Conservation (phyloP, 2,113 vertebrate genomes). For the Atlantisia rogersi region DNA sequence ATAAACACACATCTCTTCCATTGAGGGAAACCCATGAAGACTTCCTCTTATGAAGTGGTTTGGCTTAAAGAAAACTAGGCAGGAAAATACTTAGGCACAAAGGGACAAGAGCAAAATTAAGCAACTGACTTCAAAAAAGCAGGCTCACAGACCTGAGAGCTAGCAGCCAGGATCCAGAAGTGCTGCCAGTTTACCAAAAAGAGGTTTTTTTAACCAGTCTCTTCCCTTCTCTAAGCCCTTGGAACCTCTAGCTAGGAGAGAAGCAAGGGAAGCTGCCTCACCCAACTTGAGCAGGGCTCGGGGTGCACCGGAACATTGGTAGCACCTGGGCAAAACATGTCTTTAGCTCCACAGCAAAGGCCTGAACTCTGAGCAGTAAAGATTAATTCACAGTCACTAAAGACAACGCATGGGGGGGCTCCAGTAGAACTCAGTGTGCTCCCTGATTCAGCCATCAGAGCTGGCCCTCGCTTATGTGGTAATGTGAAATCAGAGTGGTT, state of each 20-base stretch:
- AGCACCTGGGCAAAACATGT: fast-evolving
- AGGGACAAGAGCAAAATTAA: background rate
- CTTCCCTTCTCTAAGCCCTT: background rate
- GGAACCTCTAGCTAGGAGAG: background rate
- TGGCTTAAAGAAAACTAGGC: background rate
- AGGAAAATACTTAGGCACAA: background rate
- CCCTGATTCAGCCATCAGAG: background rate
- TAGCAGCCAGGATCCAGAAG: background rate
- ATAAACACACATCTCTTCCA: background rate
- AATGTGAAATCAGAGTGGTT: background rate
- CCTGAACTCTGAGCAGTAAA: background rate
- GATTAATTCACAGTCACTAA: background rate
- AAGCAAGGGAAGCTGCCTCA: background rate
- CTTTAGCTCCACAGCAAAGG: background rate
- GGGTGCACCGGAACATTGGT: fast-evolving
- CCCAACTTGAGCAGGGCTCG: background rate
- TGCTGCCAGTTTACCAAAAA: background rate
- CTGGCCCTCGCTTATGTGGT: background rate
- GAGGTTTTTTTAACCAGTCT: background rate
- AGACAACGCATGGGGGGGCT: background rate
- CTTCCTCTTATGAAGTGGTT: background rate
- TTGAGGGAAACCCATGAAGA: background rate
- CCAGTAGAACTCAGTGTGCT: background rate
- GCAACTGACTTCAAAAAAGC: background rate
- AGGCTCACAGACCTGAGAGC: background rate